Evolutionary conservation across 2,113 vertebrate species (phyloP).

Genomic region (Glaucomys volans): DNA sequence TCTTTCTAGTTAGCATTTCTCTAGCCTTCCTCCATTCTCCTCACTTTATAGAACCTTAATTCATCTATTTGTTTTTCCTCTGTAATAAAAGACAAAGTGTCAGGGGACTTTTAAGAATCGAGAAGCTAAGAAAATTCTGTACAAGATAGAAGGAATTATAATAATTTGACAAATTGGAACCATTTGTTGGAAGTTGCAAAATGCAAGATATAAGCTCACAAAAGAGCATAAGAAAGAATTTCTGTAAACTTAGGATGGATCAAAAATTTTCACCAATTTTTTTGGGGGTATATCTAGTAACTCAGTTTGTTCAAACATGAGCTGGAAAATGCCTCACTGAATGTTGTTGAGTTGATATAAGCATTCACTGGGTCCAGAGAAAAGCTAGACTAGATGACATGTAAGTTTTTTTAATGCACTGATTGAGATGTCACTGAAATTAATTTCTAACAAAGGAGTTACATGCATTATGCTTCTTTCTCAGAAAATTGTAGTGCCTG

Average conservation of each 20-base stretch:
- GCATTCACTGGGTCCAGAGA: not conserved
- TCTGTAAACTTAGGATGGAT: not conserved
- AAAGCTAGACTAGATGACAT: not conserved
- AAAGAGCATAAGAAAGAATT: not conserved
- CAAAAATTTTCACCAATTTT: not conserved
- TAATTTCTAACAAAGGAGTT: conserved; percentile 1
- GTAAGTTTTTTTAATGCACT: not conserved
- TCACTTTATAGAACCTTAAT: not conserved
- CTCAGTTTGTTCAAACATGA: not conserved
- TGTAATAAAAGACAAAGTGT: not conserved
- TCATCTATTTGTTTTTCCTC: not conserved
- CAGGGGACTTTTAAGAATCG: not conserved
- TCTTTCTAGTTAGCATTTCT: not conserved
- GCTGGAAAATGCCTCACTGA: not conserved
- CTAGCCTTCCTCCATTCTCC: not conserved
- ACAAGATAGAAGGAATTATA: not conserved
- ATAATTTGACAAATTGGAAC: not conserved
- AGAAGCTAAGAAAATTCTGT: conserved; percentile 3
- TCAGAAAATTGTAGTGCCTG: not conserved
- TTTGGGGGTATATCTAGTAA: not conserved
- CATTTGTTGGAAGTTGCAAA: not conserved
- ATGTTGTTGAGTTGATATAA: not conserved
- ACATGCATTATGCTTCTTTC: not conserved
- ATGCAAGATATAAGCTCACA: not conserved
- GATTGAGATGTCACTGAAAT: not conserved